These are phyloP conservation scores for Cataglyphis altisquamis DNA, from an alignment of 2,888 invertebrate genomes.

Conservation along the genomic window DNA sequence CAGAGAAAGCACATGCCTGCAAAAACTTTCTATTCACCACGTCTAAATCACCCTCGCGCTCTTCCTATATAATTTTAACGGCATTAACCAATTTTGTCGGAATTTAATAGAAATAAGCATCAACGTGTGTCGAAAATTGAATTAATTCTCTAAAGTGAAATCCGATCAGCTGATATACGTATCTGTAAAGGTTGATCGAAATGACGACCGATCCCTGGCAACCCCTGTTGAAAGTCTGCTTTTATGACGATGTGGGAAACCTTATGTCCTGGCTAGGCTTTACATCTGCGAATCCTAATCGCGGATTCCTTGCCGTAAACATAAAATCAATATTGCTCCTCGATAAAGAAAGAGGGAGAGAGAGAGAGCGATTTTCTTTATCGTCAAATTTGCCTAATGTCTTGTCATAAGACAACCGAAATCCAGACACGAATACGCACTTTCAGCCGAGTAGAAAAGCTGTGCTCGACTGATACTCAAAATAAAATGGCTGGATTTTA, in stretches of 20 bases:
- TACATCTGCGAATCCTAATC: constrained; percentile 27
- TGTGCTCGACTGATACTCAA: background rate
- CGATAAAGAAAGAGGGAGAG: background rate
- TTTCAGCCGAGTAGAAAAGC: constrained; percentile 7
- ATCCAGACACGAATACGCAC: background rate
- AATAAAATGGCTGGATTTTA: constrained; percentile 1
- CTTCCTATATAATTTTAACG: background rate
- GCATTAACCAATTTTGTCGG: background rate
- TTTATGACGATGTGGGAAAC: constrained; percentile 25
- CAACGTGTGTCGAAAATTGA: background rate
- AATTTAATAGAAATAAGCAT: background rate
- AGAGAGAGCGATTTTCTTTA: constrained; percentile 13
- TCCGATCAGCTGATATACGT: background rate
- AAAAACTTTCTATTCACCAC: background rate
- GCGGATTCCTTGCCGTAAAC: constrained; percentile 8
- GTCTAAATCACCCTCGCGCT: background rate
- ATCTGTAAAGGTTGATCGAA: constrained; percentile 14
- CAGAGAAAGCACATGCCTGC: background rate
- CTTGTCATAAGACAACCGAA: background rate
- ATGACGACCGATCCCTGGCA: background rate
- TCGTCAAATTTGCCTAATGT: constrained; percentile 37
- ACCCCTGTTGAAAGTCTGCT: constrained; percentile 8
- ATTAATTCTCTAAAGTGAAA: background rate
- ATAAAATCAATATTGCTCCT: background rate
- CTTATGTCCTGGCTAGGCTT: background rate